Base-by-base conservation (phyloP, 2,113 vertebrate species). In the Hystrix brachyura region DNA sequence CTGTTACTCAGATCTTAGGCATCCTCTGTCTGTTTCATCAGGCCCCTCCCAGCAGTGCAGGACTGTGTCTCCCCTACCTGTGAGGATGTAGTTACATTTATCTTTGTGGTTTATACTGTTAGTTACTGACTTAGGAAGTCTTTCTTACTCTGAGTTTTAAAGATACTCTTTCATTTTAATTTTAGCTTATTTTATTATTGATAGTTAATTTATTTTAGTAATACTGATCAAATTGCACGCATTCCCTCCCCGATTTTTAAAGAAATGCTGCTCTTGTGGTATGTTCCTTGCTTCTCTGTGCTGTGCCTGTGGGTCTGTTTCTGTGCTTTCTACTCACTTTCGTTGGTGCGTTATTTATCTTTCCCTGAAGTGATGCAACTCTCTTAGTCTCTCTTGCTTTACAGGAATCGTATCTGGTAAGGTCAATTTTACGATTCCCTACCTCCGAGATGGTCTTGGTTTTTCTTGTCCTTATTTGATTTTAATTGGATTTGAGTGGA, bases 131-230 rank as follows among this genome's bases (percentile, higher is more conserved):
- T 91, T 83, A 43, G 88, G 27, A 83, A 60, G 38, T 60, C 12
- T 38, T 93, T 80, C 32, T 91, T 67, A 65, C 34, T 72, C 18
- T 92, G 83, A 80, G 43, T 91, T 88, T 67, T 85, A 78, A 83
- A 84, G 23, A 32, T 83, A 51, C 60, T 87, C 10, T 71, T 97
- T 88, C 43, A 60, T 83, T 64, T 55, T 81, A 91, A 87, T 25
- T 95, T 82, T 18, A 82, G 87, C 13, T 88, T 82, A 23, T 48
- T 86, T 90, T 67, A 53, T 72, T 67, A 76, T 43, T n/a, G 53
- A n/a, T 48, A 60, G 43, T 88, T 91, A 57, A 87, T 48, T 59
- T 57, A 59, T 69, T 38, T 85, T 51, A 69, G 34, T 62, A 43
- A 46, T 13, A 48, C 18, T 43, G 53, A 90, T 62, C 38, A 48